Evolutionary conservation across 2,113 vertebrate genomes (phyloP), one percentile per base, ranked within the genome.

Genomic region (Nycticebus coucang): DNA sequence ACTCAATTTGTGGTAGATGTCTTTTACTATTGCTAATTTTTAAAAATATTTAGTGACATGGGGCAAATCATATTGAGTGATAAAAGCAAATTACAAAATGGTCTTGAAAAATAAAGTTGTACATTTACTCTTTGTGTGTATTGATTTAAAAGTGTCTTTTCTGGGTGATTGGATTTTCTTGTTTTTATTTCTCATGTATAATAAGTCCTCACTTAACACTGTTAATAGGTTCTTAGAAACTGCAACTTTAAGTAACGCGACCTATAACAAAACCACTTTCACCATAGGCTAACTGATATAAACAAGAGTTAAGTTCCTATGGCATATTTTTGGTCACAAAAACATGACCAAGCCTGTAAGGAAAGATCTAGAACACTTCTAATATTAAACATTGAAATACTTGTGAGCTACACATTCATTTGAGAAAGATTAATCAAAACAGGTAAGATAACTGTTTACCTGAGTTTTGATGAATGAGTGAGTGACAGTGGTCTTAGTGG

Each of bases 1-100:
- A 33, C 87, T 45, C 12, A 7, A 18, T 64, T 64, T 88, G 33
- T 30, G 55, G 3, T 78, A 72, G 19, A 2, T 92, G 3, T 80
- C 41, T 87, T 69, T 91, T 74, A 26, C 77, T 93, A 80, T 35
- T 74, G 28, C 71, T 74, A 62, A 82, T 62, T 95, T 96, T 93
- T 30, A 89, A 69, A 80, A 26, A 33, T 53, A 68, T 74, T 96
- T 79, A 77, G 35, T 78, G 53, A 78, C 55, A 78, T 78, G 41
- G 68, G 26, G 7, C 82, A 87, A 55, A 64, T 64, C 18, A 41
- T 78, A 66, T 28, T 71, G 37, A 94, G 33, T 74, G 55, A 55
- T 64, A 45, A 96, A 93, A 95, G 11, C 45, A 35, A 75, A 69
- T 93, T 87, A 64, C 30, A 83, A 69, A 77, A 50, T 22, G 18